These are phyloP conservation scores for Gasterosteus aculeatus DNA, from an alignment of 2,113 vertebrate species.

Conservation along the genomic window DNA sequence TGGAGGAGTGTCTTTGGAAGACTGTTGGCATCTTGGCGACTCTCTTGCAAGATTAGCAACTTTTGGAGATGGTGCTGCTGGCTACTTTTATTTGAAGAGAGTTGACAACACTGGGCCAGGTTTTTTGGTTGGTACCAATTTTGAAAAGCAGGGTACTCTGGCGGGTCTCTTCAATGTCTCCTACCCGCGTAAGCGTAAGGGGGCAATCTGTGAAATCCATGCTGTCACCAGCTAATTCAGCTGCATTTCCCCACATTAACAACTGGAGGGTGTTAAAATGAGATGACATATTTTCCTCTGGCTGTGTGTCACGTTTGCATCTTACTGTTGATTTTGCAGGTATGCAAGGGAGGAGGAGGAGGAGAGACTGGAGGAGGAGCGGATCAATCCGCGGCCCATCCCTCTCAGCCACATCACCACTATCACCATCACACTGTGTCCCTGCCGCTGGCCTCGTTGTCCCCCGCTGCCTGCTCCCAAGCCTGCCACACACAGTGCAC, in stretches of 20 bases:
- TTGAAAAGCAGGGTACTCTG: too few species aligned
- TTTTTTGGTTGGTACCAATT: too few species aligned
- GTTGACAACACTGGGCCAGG: too few species aligned
- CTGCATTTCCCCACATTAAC: too few species aligned
- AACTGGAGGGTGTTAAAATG: background rate
- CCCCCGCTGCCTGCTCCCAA: slow-evolving; percentile 45
- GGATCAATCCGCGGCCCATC: slow-evolving; percentile 41
- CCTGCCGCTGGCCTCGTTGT: slow-evolving; percentile 24
- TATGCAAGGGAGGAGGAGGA: slow-evolving; percentile 40
- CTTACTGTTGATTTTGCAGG: slow-evolving; percentile 51
- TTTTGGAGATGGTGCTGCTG: too few species aligned
- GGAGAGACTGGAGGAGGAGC: background rate
- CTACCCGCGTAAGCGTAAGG: too few species aligned
- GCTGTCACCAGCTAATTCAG: too few species aligned
- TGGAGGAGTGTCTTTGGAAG: too few species aligned
- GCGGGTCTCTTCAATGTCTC: too few species aligned
- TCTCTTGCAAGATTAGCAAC: too few species aligned
- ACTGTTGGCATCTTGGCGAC: too few species aligned
- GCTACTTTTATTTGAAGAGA: background rate
- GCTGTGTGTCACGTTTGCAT: background rate
- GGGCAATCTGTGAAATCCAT: too few species aligned
- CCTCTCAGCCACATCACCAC: slow-evolving; percentile 42
- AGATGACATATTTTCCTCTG: background rate
- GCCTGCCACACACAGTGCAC: slow-evolving; percentile 80
- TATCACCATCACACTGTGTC: slow-evolving; percentile 23